These are phyloP conservation scores for Paralvinella palmiformis DNA, from an alignment of 1,140 invertebrate genomes.

Conservation along the genomic window DNA sequence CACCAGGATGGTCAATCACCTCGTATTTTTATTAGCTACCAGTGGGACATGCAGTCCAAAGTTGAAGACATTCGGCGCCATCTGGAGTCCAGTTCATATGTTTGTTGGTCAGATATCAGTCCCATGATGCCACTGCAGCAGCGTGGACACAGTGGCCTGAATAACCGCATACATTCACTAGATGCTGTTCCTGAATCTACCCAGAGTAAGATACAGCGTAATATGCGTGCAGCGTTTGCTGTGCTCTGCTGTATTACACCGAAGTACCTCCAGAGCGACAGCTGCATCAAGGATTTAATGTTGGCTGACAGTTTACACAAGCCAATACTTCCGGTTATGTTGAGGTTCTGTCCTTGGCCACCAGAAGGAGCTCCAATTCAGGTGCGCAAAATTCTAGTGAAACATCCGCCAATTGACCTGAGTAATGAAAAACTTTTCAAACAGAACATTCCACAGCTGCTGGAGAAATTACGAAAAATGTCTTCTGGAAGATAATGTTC, in stretches of 20 bases:
- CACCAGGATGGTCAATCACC: background rate
- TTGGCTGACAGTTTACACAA: conserved; percentile 52
- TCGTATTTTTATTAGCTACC: conserved; percentile 52
- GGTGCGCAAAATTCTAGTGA: conserved; percentile 35
- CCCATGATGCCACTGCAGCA: conserved; percentile 28
- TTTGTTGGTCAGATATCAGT: conserved; percentile 52
- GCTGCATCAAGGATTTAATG: conserved; percentile 51
- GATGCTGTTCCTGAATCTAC: conserved; percentile 29
- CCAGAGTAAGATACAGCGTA: conserved; percentile 40
- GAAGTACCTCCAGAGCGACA: conserved; percentile 51
- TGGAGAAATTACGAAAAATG: conserved; percentile 32
- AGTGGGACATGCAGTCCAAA: conserved; percentile 51
- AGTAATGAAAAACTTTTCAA: conserved; percentile 45
- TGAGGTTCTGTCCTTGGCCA: conserved; percentile 48
- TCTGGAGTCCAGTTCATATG: conserved; percentile 47
- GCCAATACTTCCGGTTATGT: conserved; percentile 51
- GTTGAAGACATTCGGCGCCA: conserved; percentile 46
- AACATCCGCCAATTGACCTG: conserved; percentile 34
- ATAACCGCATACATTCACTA: conserved; percentile 25
- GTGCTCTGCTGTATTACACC: conserved; percentile 52
- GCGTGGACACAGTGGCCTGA: conserved; percentile 34
- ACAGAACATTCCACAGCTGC: conserved; percentile 35
- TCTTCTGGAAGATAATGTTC: too few relatives aligned
- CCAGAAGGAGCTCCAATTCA: conserved; percentile 42
- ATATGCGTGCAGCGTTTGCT: conserved; percentile 38